phyloP scores from a whole-genome alignment of 1,140 invertebrate species.

The Hestina assimilis region DNA sequence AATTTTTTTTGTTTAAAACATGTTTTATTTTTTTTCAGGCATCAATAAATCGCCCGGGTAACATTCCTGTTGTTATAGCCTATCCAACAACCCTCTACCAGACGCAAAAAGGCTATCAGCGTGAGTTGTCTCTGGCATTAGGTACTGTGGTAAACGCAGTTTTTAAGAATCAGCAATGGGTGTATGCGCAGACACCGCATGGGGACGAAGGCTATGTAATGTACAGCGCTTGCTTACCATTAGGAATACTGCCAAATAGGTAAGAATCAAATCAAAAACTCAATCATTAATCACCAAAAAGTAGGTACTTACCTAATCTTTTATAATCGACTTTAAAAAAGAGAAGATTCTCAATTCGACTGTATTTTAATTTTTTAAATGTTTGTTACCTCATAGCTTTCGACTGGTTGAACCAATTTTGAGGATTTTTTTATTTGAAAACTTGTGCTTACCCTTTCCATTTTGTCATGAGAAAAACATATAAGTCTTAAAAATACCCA shows the following conservation, averaged over 20 bases:
- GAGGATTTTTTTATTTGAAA: no score
- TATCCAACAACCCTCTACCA: conserved; percentile 87
- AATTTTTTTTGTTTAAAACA: conserved; percentile 5
- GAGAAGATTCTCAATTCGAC: no score
- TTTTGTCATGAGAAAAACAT: no score
- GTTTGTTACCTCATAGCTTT: no score
- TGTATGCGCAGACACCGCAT: conserved; percentile 90
- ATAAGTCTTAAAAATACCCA: no score
- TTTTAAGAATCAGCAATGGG: conserved; percentile 89
- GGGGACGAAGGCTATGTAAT: conserved; percentile 88
- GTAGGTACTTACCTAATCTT: no score
- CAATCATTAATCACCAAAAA: no score
- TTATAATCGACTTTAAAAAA: no score
- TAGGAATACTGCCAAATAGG: conserved; percentile 82
- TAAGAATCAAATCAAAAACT: conserved; percentile 31
- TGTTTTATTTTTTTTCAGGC: conserved; percentile 82
- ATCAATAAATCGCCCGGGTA: conserved; percentile 85
- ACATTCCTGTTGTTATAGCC: conserved; percentile 89
- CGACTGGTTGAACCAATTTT: no score
- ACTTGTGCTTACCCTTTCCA: no score
- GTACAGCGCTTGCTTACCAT: conserved; percentile 85
- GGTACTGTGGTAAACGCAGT: conserved; percentile 91
- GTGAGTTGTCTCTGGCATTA: conserved; percentile 84
- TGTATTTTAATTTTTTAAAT: no score
- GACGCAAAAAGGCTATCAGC: conserved; percentile 84